Evolutionary conservation across 53 echinoderm and acorn worm genomes (phyloP).

Genomic region (Glandiceps talaboti): DNA sequence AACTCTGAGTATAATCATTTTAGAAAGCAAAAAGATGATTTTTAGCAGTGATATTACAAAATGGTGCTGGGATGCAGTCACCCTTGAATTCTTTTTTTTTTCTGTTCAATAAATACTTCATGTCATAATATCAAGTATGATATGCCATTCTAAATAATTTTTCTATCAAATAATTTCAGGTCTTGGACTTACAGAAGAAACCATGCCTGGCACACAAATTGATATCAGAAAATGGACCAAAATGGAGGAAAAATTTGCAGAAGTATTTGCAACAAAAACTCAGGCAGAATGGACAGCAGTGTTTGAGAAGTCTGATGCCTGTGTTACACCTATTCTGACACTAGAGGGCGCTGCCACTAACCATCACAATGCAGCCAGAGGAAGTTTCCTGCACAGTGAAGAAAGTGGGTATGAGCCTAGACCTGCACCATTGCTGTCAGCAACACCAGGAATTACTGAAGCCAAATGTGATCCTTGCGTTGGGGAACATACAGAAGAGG

Average conservation of each 20-base stretch:
- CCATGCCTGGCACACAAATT: conserved; percentile 49
- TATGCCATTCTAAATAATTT: too few species aligned
- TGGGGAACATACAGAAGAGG: conserved; percentile 48
- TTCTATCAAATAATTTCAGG: conserved; percentile 46
- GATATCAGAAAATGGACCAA: conserved; percentile 50
- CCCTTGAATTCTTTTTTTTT: too few species aligned
- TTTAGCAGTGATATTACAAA: too few species aligned
- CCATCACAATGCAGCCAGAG: conserved; percentile 51
- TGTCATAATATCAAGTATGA: too few species aligned
- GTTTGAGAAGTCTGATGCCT: conserved; percentile 67
- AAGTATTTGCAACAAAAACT: conserved; percentile 79
- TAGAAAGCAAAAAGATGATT: too few species aligned
- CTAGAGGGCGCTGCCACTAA: conserved; percentile 72
- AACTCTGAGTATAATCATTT: too few species aligned
- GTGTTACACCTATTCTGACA: conserved; percentile 63
- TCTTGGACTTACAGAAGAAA: conserved; percentile 46
- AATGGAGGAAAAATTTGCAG: conserved; percentile 37
- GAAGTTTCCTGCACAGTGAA: conserved; percentile 28
- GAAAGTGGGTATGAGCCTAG: conserved; percentile 43
- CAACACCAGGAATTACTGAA: conserved; percentile 44
- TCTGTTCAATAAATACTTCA: too few species aligned
- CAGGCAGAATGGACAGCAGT: conserved; percentile 59
- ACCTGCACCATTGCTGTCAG: conserved; percentile 61
- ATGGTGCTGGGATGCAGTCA: too few species aligned
- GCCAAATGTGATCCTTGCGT: conserved; percentile 28